Evolutionary conservation across 30 jellyfish, hydroid and myxozoan genomes (phyloP).

Genomic region (Pseudorhiza aurosa): DNA sequence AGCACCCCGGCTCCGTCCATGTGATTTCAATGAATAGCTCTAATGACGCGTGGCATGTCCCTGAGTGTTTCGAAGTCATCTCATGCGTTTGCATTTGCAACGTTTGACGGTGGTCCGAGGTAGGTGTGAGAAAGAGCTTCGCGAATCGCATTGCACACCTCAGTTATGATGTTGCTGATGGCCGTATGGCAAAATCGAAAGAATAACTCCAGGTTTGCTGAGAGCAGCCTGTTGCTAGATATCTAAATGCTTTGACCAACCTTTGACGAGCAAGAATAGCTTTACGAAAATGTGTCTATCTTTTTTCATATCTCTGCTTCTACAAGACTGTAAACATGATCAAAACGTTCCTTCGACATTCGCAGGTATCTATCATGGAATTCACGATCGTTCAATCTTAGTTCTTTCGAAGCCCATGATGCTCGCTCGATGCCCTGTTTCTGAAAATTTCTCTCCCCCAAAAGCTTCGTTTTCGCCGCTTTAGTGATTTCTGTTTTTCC

Average conservation of each 20-base stretch:
- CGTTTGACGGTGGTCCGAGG: constrained; percentile 40
- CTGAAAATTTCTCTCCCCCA: neutral
- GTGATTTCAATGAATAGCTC: constrained; percentile 80
- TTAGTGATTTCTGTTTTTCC: neutral
- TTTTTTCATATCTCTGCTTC: constrained; percentile 12
- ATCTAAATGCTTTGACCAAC: constrained; percentile 31
- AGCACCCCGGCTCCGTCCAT: constrained; percentile 40
- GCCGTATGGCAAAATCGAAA: constrained; percentile 52
- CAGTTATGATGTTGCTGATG: constrained; percentile 38
- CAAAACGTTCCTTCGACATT: constrained; percentile 51
- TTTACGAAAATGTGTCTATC: constrained; percentile 26
- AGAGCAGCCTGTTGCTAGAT: constrained; percentile 58
- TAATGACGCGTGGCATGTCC: constrained; percentile 72
- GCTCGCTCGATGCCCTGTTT: neutral
- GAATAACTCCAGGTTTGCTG: constrained; percentile 53
- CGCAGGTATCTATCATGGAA: constrained; percentile 29
- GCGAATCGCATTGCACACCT: constrained; percentile 42
- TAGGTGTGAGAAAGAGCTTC: constrained; percentile 16
- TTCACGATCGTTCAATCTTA: constrained; percentile 20
- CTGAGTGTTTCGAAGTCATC: constrained; percentile 20
- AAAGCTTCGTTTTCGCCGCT: neutral
- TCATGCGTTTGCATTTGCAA: constrained; percentile 23
- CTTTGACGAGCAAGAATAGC: constrained; percentile 38
- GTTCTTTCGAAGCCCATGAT: constrained; percentile 8
- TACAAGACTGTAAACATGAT: constrained; percentile 23